Percentiles rank a stretch among this genome's conserved stretches.
These are phyloP conservation scores for Apocheima hispidaria DNA, from an alignment of 2,888 invertebrate genomes.

Conservation along the genomic window DNA sequence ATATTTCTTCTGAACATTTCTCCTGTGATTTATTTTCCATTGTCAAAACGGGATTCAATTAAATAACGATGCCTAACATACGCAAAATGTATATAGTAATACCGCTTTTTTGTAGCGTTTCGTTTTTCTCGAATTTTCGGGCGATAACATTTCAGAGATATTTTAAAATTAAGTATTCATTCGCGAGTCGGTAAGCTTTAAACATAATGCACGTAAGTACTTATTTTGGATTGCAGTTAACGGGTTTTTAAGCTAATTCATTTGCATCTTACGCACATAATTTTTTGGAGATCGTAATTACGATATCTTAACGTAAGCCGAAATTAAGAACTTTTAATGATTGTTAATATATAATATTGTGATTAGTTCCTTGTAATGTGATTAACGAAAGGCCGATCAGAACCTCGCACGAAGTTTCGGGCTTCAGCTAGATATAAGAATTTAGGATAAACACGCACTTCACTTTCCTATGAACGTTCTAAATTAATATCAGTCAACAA, in stretches of 20 bases:
- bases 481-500: conserved; percentile 32
- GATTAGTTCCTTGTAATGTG: too few species aligned
- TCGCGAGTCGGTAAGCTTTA: neutral
- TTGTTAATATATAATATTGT: neutral
- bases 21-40: conserved; percentile 21
- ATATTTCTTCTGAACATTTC: conserved; percentile 18
- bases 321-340: conserved; percentile 6
- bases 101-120: neutral
- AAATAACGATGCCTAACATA: neutral
- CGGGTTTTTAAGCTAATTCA: conserved; percentile 10
- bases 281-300: conserved; percentile 1
- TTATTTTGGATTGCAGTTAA: neutral
- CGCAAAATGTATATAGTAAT: neutral
- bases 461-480: conserved; percentile 5
- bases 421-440: too few species aligned
- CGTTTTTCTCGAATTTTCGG: neutral
- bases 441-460: neutral
- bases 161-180: neutral
- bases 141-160: neutral
- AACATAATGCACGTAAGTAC: neutral
- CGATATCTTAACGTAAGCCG: neutral
- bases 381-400: too few species aligned
- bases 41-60: conserved; percentile 15
- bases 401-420: too few species aligned
- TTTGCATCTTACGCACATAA: conserved; percentile 5